phyloP scores from a whole-genome alignment of 2,888 invertebrate genomes.

The Protodeltote pygarga region DNA sequence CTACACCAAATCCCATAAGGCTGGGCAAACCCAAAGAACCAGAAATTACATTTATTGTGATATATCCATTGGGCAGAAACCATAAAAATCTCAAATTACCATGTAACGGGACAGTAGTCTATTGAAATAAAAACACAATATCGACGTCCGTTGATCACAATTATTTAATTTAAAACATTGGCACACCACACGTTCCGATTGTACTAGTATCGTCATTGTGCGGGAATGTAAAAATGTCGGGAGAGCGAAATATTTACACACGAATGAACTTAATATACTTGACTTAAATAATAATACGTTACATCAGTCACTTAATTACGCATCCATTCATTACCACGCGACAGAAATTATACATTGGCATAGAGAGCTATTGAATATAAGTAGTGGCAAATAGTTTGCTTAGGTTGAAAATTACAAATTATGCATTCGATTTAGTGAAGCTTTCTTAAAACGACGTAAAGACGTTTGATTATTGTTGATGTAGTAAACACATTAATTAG shows the following conservation, averaged over 20 bases:
- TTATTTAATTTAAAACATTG: conserved; percentile 37
- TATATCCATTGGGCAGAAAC: conserved; percentile 1
- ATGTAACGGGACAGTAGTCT: conserved; percentile 6
- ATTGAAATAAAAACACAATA: conserved; percentile 42
- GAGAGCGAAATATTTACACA: conserved; percentile 43
- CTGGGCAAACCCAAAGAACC: too few species aligned
- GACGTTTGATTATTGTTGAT: too few species aligned
- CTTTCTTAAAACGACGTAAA: too few species aligned
- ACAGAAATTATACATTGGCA: background rate
- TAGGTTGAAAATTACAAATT: too few species aligned
- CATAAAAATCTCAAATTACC: conserved; percentile 9
- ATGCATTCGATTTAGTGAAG: too few species aligned
- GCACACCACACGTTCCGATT: conserved; percentile 25
- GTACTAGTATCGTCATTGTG: conserved; percentile 31
- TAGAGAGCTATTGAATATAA: too few species aligned
- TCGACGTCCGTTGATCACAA: conserved; percentile 29
- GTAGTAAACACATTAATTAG: too few species aligned
- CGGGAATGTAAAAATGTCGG: conserved; percentile 16
- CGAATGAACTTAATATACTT: conserved; percentile 21
- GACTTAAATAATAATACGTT: conserved; percentile 48
- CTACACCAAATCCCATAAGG: too few species aligned
- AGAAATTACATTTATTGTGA: background rate
- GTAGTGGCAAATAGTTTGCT: too few species aligned
- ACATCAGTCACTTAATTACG: conserved; percentile 36
- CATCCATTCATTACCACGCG: conserved; percentile 3